Conservation (phyloP, 1,140 invertebrate species). For the Drosophila burlai region DNA sequence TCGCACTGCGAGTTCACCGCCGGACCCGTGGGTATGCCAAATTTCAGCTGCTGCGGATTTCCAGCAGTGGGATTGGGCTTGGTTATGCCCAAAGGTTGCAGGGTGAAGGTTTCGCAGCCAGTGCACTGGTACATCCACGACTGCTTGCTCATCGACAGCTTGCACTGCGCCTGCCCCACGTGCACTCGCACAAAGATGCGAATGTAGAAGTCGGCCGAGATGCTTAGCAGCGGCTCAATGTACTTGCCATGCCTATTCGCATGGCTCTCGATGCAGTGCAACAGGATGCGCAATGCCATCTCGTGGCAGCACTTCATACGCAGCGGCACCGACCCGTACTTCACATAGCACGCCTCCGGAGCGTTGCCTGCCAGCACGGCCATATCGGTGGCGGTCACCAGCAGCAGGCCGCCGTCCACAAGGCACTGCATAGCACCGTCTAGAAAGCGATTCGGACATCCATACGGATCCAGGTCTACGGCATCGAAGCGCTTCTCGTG, state of each 20-base stretch:
- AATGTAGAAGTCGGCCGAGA: slow-evolving; percentile 99
- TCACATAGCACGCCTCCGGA: slow-evolving; percentile 95
- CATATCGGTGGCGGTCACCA: slow-evolving; percentile 99
- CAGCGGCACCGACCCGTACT: slow-evolving; percentile 97
- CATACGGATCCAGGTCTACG: slow-evolving; percentile 99
- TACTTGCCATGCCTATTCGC: slow-evolving; percentile 97
- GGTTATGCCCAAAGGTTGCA: slow-evolving; percentile 91
- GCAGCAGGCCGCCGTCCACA: slow-evolving; percentile 92
- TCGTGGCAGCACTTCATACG: slow-evolving; percentile 97
- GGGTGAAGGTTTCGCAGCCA: slow-evolving; percentile 92
- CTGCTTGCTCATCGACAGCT: slow-evolving; percentile 93
- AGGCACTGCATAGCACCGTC: slow-evolving; percentile 95
- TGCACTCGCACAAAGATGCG: slow-evolving; percentile 96
- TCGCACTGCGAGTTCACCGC: slow-evolving; percentile 89
- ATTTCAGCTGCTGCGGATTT: slow-evolving; percentile 88
- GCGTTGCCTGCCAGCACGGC: slow-evolving; percentile 98
- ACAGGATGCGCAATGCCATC: slow-evolving; percentile 96
- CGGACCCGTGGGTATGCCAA: slow-evolving; percentile 89
- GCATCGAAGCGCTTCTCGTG: slow-evolving; percentile 92
- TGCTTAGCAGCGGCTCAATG: slow-evolving; percentile 95
- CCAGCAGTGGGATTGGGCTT: slow-evolving; percentile 87
- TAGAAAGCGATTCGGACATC: slow-evolving; percentile 96
- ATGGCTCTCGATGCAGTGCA: slow-evolving; percentile 95
- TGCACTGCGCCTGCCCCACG: slow-evolving; percentile 92
- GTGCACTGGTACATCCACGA: slow-evolving; percentile 95